Conservation (phyloP, 2,797 vertebrate species). For the Pipistrellus nathusii region DNA sequence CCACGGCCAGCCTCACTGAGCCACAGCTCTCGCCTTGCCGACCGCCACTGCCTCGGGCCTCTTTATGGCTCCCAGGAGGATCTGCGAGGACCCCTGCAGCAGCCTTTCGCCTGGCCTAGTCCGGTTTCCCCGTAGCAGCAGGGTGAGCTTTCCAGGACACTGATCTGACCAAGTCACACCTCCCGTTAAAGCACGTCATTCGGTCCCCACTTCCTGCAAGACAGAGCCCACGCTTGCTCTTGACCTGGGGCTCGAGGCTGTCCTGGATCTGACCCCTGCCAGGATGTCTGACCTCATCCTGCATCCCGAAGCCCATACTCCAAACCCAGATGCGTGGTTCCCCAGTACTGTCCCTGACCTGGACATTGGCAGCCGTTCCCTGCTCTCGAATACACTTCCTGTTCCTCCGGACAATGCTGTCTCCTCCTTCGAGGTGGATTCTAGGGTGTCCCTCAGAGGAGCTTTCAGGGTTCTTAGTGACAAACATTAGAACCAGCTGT, state of each 20-base stretch:
- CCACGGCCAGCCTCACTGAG: not conserved
- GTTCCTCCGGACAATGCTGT: not conserved
- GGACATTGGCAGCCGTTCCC: not conserved
- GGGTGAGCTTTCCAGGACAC: not conserved
- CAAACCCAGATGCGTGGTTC: not conserved
- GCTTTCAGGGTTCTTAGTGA: not conserved
- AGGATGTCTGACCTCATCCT: not conserved
- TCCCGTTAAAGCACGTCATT: not conserved
- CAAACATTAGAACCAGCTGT: not conserved
- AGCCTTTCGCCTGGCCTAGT: not conserved
- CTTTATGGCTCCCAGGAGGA: not conserved
- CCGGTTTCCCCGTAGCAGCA: not conserved
- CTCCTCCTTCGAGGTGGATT: not conserved
- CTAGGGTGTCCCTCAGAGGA: too few relatives aligned
- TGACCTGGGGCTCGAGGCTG: fast-evolving
- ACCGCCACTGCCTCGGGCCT: not conserved
- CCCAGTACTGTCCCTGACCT: not conserved
- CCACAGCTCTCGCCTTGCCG: not conserved
- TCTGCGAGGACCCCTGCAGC: not conserved
- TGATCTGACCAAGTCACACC: not conserved
- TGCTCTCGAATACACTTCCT: not conserved
- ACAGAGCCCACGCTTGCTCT: not conserved
- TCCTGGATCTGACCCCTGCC: not conserved
- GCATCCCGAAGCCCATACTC: not conserved
- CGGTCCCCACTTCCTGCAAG: not conserved